These are phyloP conservation scores for Clarias fuscus DNA, from an alignment of 2,797 vertebrate genomes.

Conservation along the genomic window DNA sequence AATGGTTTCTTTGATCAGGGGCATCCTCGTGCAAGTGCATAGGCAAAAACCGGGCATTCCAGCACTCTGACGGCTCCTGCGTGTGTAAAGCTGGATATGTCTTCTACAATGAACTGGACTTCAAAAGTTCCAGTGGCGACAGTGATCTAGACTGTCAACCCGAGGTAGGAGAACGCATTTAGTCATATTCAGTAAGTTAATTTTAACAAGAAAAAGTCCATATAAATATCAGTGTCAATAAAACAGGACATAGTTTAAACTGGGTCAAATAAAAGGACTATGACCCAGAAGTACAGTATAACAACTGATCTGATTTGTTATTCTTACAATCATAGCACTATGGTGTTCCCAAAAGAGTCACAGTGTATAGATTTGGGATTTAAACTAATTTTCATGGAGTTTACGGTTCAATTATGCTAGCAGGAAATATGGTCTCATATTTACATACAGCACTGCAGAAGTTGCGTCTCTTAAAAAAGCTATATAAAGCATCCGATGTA, in stretches of 20 bases:
- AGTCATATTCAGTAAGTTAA: neutral
- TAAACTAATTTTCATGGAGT: too few relatives aligned
- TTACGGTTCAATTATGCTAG: neutral
- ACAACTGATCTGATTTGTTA: neutral
- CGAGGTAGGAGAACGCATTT: slow-evolving; percentile 73
- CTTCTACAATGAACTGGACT: slow-evolving; percentile 83
- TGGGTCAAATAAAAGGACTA: neutral
- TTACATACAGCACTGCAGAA: too few relatives aligned
- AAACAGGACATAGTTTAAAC: neutral
- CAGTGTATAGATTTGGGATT: neutral
- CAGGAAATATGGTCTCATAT: neutral
- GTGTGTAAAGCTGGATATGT: slow-evolving; percentile 85
- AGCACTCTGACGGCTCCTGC: slow-evolving; percentile 88
- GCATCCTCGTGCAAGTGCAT: slow-evolving; percentile 81
- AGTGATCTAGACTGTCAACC: slow-evolving; percentile 84
- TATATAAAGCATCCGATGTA: neutral
- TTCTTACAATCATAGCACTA: neutral
- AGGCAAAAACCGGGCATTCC: slow-evolving; percentile 87
- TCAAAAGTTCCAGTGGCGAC: slow-evolving; percentile 73
- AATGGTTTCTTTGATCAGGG: slow-evolving; percentile 66
- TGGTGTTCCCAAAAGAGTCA: too few relatives aligned
- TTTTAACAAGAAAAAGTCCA: neutral
- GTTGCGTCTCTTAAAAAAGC: neutral
- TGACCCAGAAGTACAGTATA: neutral
- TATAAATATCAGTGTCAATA: neutral